Base-by-base conservation (phyloP, 2,888 invertebrate species). In the Dynastes maya region DNA sequence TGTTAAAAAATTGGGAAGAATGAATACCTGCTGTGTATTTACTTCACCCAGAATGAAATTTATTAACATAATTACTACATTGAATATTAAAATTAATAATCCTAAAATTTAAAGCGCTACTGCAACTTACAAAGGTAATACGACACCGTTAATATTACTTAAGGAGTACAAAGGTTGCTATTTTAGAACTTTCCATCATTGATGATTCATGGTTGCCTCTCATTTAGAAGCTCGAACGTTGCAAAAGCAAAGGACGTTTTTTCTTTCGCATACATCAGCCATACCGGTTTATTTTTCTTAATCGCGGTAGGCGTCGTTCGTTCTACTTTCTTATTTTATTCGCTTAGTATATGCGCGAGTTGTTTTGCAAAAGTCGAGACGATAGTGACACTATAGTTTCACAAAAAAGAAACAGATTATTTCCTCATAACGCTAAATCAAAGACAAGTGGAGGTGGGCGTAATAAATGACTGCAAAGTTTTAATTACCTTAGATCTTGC, bases 301-400 rank as follows among this genome's bases (percentile, higher is more conserved):
- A 72, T 37, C 8, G 29, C n/a, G 58, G 72, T 72, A 72, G 72
- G 72, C 55, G 72, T 72, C 72, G 53, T 32, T 67, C 58, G 72
- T 58, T 72, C 72, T 58, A 72, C 72, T 72, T 72, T 72, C 72
- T 72, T 58, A 72, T 58, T 72, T 16, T 72, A 40, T 58, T 40
- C 45, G 22, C 11, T 29, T 13, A 22, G 22, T 32, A 27, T 32
- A 67, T 9, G 45, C 45, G 45, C 37, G 11, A 22, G 67, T 27
- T 49, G 32, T 45, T 67, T 67, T 49, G 9, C 49, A 67, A 67
- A 67, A 37, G 37, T 64, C n/a, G 16, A 29, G 32, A 63, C 27
- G 63, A 63, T n/a, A 32, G 22, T 58, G 55, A 32, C 63, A 63
- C 11, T 13, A 32, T 8, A 32, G 27, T 32, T 63, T 63, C 63